Base-by-base conservation (phyloP, 2,113 vertebrate species). In the Galemys pyrenaicus region DNA sequence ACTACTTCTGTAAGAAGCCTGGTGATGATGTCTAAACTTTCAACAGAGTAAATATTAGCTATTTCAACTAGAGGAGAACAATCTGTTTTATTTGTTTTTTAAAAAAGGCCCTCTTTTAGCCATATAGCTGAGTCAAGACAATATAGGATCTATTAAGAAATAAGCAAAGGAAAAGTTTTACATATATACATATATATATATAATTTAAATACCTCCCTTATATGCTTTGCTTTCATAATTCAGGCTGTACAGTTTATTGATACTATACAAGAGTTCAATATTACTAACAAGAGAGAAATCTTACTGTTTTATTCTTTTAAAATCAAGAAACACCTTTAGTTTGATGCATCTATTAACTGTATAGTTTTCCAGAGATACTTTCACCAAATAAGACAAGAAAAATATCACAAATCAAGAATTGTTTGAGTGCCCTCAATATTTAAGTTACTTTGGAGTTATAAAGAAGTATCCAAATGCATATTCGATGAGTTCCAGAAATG, bases 1-100 rank as follows among this genome's bases (percentile, higher is more conserved):
- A 78, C 77, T 41, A 77, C 75, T 77, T 58, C 37, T 73, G 32
- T 51, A 79, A 67, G 8, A 20, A 91, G 4, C 19, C 35, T 39
- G 74, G 49, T 17, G 62, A 80, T 32, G 13, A 83, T 93, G 83
- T 78, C n/a, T 65, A 78, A 92, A 32, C 3, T 70, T 80, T 94
- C 41, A 81, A 77, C 11, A 56, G 9, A 64, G 15, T 41, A 77
- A 58, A 67, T 20, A 62, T 64, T 73, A 91, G n/a, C 17, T 60
- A 51, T 90, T 78, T 87, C 6, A 71, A 78, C 16, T 51, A n/a
- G 12, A n/a, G 37, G 2, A n/a, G 13, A 78, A 58, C 51, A 22
- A 64, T 56, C 11, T 44, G 3, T 62, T 81, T 62, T 46, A 80
- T 24, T 77, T 86, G 5, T 30, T 79, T 10, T 26, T 44, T 78